Conservation (phyloP, 2,797 vertebrate genomes). For the Gymnoscopelus microlampas region DNA sequence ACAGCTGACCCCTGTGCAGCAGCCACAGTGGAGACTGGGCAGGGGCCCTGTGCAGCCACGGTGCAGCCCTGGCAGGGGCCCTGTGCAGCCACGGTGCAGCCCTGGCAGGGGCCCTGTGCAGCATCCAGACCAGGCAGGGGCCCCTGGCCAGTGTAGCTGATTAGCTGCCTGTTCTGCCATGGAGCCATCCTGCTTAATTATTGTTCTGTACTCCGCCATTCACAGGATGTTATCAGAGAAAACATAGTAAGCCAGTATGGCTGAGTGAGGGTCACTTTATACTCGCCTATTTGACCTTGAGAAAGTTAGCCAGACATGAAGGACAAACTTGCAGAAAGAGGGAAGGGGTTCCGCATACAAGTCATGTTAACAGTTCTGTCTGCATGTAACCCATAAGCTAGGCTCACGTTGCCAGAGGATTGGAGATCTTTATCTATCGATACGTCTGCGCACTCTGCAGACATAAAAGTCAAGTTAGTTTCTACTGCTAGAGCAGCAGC, state of each 20-base stretch:
- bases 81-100: conserved; percentile 5
- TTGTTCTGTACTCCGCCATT: conserved; percentile 42
- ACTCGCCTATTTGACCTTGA: neutral
- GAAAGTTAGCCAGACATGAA: conserved; percentile 10
- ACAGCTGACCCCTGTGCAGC: conserved; percentile 49
- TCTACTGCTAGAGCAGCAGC: no score
- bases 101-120: conserved; percentile 52
- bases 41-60: conserved; percentile 52
- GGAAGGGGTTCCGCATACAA: neutral
- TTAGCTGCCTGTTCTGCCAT: conserved; percentile 67
- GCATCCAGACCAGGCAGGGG: conserved; percentile 34
- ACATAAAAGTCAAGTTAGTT: no score
- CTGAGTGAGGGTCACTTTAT: neutral
- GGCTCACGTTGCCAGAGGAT: no score
- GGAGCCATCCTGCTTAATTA: conserved; percentile 69
- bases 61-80: conserved; percentile 33
- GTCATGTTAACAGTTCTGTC: conserved; percentile 15
- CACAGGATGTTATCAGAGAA: conserved; percentile 53
- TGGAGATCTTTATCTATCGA: no score
- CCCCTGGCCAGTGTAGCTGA: conserved; percentile 54
- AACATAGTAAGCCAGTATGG: neutral
- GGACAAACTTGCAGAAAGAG: neutral
- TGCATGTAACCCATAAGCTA: conserved; percentile 24
- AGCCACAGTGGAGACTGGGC: conserved; percentile 22
- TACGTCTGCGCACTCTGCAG: no score